phyloP scores from a whole-genome alignment of 2,797 vertebrate species.

The Argyrosomus regius region DNA sequence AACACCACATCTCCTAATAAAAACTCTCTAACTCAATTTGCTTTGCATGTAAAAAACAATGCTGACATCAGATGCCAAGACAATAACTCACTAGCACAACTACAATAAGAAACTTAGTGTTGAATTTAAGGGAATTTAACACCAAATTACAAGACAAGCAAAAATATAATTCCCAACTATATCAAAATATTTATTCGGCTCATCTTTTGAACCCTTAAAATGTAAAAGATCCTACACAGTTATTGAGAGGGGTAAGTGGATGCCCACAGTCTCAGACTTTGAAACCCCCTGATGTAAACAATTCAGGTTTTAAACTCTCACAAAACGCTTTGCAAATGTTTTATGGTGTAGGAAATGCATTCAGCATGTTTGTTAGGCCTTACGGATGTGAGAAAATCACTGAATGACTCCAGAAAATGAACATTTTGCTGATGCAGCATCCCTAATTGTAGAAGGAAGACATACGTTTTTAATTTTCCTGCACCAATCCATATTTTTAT shows the following conservation, averaged over 20 bases:
- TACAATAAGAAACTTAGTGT: background rate
- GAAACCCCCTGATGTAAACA: background rate
- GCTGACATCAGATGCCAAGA: conserved; percentile 13
- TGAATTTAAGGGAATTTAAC: background rate
- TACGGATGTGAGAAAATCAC: no score
- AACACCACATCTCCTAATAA: conserved; percentile 30
- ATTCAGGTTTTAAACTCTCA: conserved; percentile 13
- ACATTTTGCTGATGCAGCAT: background rate
- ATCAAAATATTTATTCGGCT: background rate
- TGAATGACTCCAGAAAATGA: background rate
- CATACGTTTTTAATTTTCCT: background rate
- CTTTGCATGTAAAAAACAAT: conserved; percentile 28
- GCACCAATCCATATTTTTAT: background rate
- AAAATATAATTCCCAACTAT: background rate
- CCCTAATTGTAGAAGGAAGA: background rate
- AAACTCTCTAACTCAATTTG: conserved; percentile 24
- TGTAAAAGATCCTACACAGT: background rate
- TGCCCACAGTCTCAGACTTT: no score
- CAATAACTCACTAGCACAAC: background rate
- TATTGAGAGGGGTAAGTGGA: no score
- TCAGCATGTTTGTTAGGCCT: background rate
- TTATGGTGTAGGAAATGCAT: background rate
- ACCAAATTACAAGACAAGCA: background rate
- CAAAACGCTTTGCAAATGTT: conserved; percentile 6
- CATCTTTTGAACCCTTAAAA: background rate